Conservation (phyloP, 2,888 invertebrate species). For the Epirrita christyi region DNA sequence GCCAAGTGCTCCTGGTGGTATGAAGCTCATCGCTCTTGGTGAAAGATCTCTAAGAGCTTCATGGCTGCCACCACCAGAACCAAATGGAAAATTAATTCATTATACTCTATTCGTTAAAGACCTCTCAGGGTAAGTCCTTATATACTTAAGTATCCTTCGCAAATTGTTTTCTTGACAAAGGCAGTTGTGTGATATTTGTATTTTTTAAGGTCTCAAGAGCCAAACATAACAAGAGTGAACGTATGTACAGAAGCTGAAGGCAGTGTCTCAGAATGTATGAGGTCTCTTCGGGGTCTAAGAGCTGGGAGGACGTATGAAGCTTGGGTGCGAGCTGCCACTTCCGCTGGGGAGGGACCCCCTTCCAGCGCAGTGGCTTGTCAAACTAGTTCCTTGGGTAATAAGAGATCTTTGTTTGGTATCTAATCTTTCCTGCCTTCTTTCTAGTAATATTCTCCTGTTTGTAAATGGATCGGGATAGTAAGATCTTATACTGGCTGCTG, state of each 20-base stretch:
- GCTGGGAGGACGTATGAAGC: conserved; percentile 92
- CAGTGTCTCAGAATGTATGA: conserved; percentile 74
- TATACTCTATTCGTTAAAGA: conserved; percentile 92
- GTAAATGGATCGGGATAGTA: too few species aligned
- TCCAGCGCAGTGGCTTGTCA: conserved; percentile 75
- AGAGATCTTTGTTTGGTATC: conserved; percentile 17
- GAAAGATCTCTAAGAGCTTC: conserved; percentile 92
- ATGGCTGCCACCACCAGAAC: conserved; percentile 92
- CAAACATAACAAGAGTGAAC: conserved; percentile 70
- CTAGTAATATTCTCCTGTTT: too few species aligned
- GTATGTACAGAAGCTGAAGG: conserved; percentile 71
- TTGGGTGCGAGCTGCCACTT: conserved; percentile 93
- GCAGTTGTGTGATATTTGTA: background rate
- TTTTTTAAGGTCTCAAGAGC: conserved; percentile 66
- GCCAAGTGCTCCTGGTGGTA: conserved; percentile 93
- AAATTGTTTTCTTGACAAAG: background rate
- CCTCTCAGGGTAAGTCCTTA: conserved; percentile 83
- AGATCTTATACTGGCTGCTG: too few species aligned
- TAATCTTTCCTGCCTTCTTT: too few species aligned
- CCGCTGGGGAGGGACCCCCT: conserved; percentile 88
- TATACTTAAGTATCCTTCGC: too few species aligned
- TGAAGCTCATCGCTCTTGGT: conserved; percentile 93
- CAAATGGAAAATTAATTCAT: conserved; percentile 92
- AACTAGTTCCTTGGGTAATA: conserved; percentile 76
- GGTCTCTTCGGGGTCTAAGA: conserved; percentile 87